Base-by-base conservation (phyloP, 2,113 vertebrate species). In the Columbina picui region DNA sequence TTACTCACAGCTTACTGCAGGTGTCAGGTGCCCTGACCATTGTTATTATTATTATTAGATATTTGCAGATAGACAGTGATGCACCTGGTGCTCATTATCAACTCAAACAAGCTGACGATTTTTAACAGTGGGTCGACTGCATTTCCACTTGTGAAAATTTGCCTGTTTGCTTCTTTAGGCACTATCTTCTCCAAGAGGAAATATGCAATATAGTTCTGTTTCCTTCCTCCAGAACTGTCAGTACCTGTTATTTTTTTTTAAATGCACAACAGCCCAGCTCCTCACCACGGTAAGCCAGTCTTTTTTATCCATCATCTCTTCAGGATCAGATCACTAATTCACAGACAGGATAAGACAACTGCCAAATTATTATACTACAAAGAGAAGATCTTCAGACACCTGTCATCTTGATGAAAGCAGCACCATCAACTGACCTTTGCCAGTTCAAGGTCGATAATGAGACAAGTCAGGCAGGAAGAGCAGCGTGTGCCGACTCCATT, bases 391-490 rank as follows among this genome's bases (percentile, higher is more conserved):
- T 83, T 96, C 96, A 97, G 98, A 98, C 97, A 98, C 97, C 98
- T 98, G 98, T 98, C 98, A 98, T 75, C 92, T 94, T 97, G 98
- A 98, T 98, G 96, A 98, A 98, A 98, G 97, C 95, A 94, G 97
- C 90, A 87, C 92, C 65, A 82, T 98, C 96, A 89, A 95, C 71
- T 98, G 98, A 98, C 98, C 98, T 98, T 98, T 98, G 97, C 97
- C 95, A 52, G 98, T 98, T 98, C 98, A 98, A 98, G 97, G 98
- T 98, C 97, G 96, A 98, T 99, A 99, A 99, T 98, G 98, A 99
- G 98, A 96, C 86, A 95, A 98, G 98, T 96, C 97, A 98, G 98
- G 97, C 97, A 98, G 96, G 97, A 78, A 97, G 98, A 97, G 97
- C 97, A 93, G 95, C 71, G 59, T 89, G 97, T 70, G 91, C 97